Conservation (phyloP, 2,888 invertebrate genomes). For the Beris morrisii region DNA sequence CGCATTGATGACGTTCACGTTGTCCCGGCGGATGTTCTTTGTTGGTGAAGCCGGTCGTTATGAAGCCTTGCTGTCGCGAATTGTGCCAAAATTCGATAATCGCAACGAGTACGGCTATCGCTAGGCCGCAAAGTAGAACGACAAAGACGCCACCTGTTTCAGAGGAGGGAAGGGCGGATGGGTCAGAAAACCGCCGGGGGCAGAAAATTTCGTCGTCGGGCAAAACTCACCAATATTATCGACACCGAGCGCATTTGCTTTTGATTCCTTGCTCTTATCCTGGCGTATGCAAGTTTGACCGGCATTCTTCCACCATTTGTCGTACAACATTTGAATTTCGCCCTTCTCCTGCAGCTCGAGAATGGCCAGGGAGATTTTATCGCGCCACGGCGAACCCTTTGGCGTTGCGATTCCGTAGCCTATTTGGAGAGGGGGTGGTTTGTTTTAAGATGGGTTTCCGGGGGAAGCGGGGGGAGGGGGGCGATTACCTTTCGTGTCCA, state of each 20-base stretch:
- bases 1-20: too few relatives aligned
- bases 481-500: slow-evolving; percentile 57
- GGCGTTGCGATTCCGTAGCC: slow-evolving; percentile 94
- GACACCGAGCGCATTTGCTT: slow-evolving; percentile 85
- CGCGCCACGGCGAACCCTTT: slow-evolving; percentile 95
- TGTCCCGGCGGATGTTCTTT: too few relatives aligned
- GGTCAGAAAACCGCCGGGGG: too few relatives aligned
- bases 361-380: slow-evolving; percentile 92
- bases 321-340: slow-evolving; percentile 87
- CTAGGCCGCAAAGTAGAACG: slow-evolving; percentile 88
- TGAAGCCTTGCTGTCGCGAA: slow-evolving; percentile 71
- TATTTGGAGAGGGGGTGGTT: slow-evolving; percentile 48
- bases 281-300: slow-evolving; percentile 88
- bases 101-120: slow-evolving; percentile 87
- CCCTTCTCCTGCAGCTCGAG: slow-evolving; percentile 94
- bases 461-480: too few relatives aligned
- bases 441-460: too few relatives aligned
- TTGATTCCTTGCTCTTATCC: slow-evolving; percentile 85
- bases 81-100: slow-evolving; percentile 95
- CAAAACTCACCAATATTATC: slow-evolving; percentile 77
- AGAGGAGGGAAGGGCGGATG: not conserved
- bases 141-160: slow-evolving; percentile 90
- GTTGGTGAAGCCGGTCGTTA: too few relatives aligned
- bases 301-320: slow-evolving; percentile 98
- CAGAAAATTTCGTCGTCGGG: too few relatives aligned